Evolutionary conservation across 2,888 invertebrate genomes (phyloP).

Genomic region (Nephrotoma guestfalica): DNA sequence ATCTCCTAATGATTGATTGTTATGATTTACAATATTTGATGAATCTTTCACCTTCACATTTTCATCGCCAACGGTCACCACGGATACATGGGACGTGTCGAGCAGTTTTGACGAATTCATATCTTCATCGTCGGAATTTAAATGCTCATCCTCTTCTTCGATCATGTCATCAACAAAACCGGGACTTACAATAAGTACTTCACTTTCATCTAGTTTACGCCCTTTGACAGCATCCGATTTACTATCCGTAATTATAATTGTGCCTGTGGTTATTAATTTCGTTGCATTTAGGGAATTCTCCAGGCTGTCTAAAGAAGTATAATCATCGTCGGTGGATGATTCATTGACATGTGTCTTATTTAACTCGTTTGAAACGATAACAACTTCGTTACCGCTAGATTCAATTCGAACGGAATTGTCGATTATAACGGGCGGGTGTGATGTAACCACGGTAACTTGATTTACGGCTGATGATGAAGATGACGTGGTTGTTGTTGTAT

Average conservation of each 20-base stretch:
- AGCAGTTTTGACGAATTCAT: slow-evolving; percentile 28
- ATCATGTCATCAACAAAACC: slow-evolving; percentile 45
- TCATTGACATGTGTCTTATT: slow-evolving; percentile 51
- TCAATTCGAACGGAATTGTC: slow-evolving; percentile 37
- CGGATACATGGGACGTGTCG: slow-evolving; percentile 83
- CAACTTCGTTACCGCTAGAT: slow-evolving; percentile 44
- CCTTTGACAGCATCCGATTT: slow-evolving; percentile 24
- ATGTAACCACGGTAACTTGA: slow-evolving; percentile 67
- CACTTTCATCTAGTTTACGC: slow-evolving; percentile 71
- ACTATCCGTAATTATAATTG: slow-evolving; percentile 22
- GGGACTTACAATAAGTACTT: slow-evolving; percentile 67
- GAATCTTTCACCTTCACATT: slow-evolving; percentile 58
- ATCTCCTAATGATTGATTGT: slow-evolving; percentile 20
- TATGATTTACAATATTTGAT: slow-evolving; percentile 21
- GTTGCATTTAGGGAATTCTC: slow-evolving; percentile 36
- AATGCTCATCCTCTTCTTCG: slow-evolving; percentile 17
- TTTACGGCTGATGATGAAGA: slow-evolving; percentile 47
- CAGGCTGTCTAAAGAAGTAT: slow-evolving; percentile 59
- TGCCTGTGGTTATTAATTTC: slow-evolving; percentile 20
- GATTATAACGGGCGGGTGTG: slow-evolving; percentile 62
- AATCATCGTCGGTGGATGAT: slow-evolving; percentile 63
- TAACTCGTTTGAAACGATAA: slow-evolving; percentile 65
- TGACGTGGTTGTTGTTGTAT: slow-evolving; percentile 6
- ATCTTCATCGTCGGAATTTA: slow-evolving; percentile 16
- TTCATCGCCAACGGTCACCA: slow-evolving; percentile 76